phyloP scores from a whole-genome alignment of 2,888 invertebrate genomes.

The Caradrina clavipalpis region DNA sequence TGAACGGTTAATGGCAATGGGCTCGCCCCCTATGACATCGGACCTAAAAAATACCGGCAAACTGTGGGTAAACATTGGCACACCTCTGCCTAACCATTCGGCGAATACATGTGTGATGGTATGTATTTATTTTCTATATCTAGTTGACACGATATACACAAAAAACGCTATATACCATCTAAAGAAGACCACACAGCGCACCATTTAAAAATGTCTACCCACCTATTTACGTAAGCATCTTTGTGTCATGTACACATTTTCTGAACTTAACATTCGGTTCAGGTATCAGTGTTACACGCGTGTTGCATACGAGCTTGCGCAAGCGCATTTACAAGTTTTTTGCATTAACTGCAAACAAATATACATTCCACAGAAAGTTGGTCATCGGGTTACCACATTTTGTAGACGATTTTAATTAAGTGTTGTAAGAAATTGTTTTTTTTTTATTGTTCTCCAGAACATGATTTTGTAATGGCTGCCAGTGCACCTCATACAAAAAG shows the following conservation, averaged over 20 bases:
- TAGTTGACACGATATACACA: too few relatives aligned
- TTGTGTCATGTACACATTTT: slow-evolving; percentile 28
- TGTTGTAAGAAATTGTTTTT: not conserved
- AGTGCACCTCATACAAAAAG: too few relatives aligned
- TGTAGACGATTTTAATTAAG: slow-evolving; percentile 2
- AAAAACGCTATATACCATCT: not conserved
- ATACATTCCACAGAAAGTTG: slow-evolving; percentile 45
- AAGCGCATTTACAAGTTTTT: slow-evolving; percentile 58
- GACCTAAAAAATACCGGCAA: too few relatives aligned
- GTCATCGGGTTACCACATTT: slow-evolving; percentile 37
- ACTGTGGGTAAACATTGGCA: too few relatives aligned
- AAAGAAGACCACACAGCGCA: not conserved
- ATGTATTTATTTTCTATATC: too few relatives aligned
- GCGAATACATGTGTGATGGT: too few relatives aligned
- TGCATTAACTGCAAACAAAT: slow-evolving; percentile 53
- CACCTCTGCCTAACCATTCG: too few relatives aligned
- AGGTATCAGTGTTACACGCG: slow-evolving; percentile 28
- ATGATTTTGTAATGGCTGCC: not conserved
- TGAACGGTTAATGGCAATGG: too few relatives aligned
- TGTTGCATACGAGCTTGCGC: slow-evolving; percentile 49
- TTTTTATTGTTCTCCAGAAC: not conserved
- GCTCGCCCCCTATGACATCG: too few relatives aligned
- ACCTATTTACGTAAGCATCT: slow-evolving; percentile 17
- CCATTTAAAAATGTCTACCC: slow-evolving; percentile 11
- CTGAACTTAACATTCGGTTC: slow-evolving; percentile 49